Evolutionary conservation across 2,113 vertebrate genomes (phyloP).

Genomic region (Myiopsitta monachus): DNA sequence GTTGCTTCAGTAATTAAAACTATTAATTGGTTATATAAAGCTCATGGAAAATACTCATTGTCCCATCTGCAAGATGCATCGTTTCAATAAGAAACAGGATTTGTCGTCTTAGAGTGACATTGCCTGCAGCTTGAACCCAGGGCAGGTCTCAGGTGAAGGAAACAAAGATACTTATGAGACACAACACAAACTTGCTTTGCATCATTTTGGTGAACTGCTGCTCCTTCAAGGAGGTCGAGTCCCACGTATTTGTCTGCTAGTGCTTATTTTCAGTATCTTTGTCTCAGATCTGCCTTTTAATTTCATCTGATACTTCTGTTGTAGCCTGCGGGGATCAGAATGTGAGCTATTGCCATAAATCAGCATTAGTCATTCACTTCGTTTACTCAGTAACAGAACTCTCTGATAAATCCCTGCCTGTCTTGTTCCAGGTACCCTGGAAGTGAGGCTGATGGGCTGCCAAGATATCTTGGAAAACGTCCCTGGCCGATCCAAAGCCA

Average conservation of each 20-base stretch:
- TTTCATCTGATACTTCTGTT: neutral
- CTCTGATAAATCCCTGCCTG: neutral
- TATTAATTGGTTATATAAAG: neutral
- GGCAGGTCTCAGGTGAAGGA: neutral
- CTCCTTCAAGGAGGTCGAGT: neutral
- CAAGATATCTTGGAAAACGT: constrained; percentile 97
- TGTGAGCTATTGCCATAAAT: neutral
- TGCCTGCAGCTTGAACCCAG: neutral
- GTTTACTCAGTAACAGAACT: neutral
- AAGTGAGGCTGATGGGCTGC: constrained; percentile 98
- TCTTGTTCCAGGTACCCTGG: constrained; percentile 86
- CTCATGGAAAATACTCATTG: neutral
- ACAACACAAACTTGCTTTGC: neutral
- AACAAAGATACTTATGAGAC: neutral
- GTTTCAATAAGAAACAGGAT: neutral
- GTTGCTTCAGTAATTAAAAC: too few relatives aligned
- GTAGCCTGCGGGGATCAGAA: neutral
- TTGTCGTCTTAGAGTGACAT: neutral
- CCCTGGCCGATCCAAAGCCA: constrained; percentile 94
- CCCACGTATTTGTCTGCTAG: neutral
- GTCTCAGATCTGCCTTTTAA: neutral
- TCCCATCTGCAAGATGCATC: neutral
- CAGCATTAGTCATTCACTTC: neutral
- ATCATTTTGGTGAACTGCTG: neutral
- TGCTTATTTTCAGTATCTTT: neutral